Evolutionary conservation across 2,797 vertebrate genomes (phyloP).

Genomic region (Numenius phaeopus): DNA sequence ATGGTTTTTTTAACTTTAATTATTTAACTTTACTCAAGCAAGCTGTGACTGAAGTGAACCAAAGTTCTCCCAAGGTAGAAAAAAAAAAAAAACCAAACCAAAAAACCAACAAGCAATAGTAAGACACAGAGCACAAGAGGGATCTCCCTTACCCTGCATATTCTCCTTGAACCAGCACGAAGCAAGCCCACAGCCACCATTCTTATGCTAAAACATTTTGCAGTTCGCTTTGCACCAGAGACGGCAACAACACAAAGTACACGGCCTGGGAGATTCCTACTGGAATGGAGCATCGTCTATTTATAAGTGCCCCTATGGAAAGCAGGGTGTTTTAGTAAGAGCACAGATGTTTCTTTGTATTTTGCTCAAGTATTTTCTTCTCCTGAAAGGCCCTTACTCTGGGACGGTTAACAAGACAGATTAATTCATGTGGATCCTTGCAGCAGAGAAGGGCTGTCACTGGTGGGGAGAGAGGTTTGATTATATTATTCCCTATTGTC

Average conservation of each 20-base stretch:
- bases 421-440: slow-evolving; percentile 55
- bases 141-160: not conserved
- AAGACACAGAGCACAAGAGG: not conserved
- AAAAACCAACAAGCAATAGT: not conserved
- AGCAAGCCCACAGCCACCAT: not conserved
- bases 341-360: not conserved
- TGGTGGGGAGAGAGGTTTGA: slow-evolving; percentile 36
- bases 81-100: accelerated
- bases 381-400: slow-evolving; percentile 25
- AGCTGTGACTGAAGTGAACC: not conserved
- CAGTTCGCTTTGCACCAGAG: not conserved
- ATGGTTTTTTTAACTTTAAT: not conserved
- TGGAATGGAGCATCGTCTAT: not conserved
- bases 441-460: slow-evolving; percentile 39
- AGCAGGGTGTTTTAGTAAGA: not conserved
- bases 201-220: accelerated
- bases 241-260: not conserved
- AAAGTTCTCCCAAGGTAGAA: not conserved
- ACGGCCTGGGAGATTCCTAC: accelerated
- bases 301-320: not conserved
- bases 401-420: slow-evolving; percentile 40
- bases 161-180: not conserved
- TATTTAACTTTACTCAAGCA: not conserved
- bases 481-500: slow-evolving; percentile 61
- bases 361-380: not conserved